Evolutionary conservation across 2,113 vertebrate genomes (phyloP).

Genomic region (Hemiprocne comata): DNA sequence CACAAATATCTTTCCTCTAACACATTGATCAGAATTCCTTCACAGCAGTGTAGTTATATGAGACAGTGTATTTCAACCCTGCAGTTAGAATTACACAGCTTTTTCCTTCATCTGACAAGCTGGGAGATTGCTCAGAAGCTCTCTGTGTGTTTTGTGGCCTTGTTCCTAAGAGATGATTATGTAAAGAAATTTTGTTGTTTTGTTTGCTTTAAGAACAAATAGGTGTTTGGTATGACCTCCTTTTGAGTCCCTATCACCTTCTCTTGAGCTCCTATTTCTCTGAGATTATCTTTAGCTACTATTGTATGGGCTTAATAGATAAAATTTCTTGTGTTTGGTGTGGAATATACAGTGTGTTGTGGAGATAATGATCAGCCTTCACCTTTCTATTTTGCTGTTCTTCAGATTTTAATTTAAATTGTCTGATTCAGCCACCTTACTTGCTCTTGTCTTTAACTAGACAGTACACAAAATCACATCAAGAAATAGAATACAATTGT

Average conservation of each 20-base stretch:
- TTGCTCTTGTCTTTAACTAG: background rate
- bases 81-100: background rate
- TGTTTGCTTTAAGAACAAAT: conserved; percentile 34
- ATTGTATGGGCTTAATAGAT: background rate
- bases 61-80: background rate
- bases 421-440: background rate
- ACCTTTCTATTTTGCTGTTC: background rate
- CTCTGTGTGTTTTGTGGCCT: background rate
- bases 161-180: background rate
- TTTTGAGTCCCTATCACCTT: background rate
- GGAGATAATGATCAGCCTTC: background rate
- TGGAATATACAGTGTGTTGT: background rate
- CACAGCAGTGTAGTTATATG: background rate
- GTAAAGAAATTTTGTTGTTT: conserved; percentile 32
- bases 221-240: conserved; percentile 18
- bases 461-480: background rate
- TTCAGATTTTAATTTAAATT: conserved; percentile 21
- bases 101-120: background rate
- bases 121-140: background rate
- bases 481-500: background rate
- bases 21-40: background rate
- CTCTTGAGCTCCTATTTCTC: background rate
- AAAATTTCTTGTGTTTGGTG: background rate
- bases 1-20: background rate
- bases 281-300: conserved; percentile 26